phyloP scores from a whole-genome alignment of 2,797 vertebrate species.

The Paguma larvata region DNA sequence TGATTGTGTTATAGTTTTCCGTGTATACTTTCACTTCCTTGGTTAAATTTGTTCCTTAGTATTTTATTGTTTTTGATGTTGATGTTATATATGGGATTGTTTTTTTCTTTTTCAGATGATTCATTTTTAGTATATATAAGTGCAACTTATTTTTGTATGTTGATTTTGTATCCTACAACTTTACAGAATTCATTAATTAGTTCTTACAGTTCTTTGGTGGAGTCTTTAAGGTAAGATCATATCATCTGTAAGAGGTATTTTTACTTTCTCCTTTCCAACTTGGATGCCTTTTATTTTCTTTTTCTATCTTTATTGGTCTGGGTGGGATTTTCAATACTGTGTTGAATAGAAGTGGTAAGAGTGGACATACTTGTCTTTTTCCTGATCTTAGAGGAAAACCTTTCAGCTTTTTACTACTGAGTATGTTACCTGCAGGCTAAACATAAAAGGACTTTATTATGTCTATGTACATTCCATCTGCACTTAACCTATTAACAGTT shows the following conservation, averaged over 20 bases:
- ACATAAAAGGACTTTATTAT: neutral
- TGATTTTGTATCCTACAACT: neutral
- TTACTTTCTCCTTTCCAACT: neutral
- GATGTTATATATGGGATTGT: neutral
- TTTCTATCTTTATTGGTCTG: neutral
- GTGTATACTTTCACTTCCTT: neutral
- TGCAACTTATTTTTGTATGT: neutral
- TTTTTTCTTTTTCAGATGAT: neutral
- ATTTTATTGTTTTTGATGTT: neutral
- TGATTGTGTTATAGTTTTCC: neutral
- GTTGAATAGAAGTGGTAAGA: neutral
- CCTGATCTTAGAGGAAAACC: neutral
- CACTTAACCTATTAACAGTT: neutral
- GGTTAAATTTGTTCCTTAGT: neutral
- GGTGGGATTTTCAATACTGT: neutral
- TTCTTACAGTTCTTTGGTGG: neutral
- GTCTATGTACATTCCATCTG: neutral
- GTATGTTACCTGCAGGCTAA: neutral
- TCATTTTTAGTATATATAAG: neutral
- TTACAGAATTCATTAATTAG: neutral
- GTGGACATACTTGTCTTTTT: neutral
- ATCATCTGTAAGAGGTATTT: neutral
- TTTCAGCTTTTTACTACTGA: neutral
- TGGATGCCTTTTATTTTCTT: neutral
- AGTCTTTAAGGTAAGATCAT: neutral